These are phyloP conservation scores for Brachystomella parvula DNA, from an alignment of 1,140 invertebrate genomes.

Conservation along the genomic window DNA sequence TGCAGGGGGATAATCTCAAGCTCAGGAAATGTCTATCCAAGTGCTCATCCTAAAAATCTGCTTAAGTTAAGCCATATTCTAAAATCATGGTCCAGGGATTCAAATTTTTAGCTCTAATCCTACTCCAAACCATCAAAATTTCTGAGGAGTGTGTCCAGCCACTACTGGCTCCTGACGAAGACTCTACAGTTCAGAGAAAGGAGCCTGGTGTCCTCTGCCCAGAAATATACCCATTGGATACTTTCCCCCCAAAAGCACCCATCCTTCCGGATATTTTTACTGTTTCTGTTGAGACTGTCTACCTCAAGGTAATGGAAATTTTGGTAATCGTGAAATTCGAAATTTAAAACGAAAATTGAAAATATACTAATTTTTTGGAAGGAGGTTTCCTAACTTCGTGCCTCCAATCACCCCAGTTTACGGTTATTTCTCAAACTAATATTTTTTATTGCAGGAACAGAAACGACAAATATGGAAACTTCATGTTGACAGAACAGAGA, in stretches of 20 bases:
- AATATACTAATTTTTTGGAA: too few species aligned
- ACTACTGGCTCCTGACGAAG: neutral
- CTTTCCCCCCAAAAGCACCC: conserved; percentile 36
- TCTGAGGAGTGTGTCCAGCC: too few species aligned
- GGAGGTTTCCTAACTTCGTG: neutral
- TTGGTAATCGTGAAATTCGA: too few species aligned
- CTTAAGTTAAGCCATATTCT: too few species aligned
- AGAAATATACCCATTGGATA: conserved; percentile 33
- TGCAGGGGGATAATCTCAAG: too few species aligned
- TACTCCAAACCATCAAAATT: too few species aligned
- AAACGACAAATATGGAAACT: conserved; percentile 37
- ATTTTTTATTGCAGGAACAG: conserved; percentile 26
- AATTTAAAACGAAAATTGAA: too few species aligned
- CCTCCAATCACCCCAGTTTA: neutral
- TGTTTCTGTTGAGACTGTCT: conserved; percentile 35
- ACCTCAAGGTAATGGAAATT: conserved; percentile 35
- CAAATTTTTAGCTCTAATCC: too few species aligned
- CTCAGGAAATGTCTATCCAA: too few species aligned
- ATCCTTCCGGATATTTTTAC: conserved; percentile 37
- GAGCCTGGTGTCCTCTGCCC: conserved; percentile 36
- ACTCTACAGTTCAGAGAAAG: conserved; percentile 7
- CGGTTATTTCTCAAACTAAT: neutral
- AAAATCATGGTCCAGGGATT: too few species aligned
- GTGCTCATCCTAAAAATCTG: too few species aligned
- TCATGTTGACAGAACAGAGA: conserved; percentile 36